Percentiles rank a stretch among this genome's conserved stretches.
These are phyloP conservation scores for Vanessa tameamea DNA, from an alignment of 1,140 invertebrate genomes.

Conservation along the genomic window DNA sequence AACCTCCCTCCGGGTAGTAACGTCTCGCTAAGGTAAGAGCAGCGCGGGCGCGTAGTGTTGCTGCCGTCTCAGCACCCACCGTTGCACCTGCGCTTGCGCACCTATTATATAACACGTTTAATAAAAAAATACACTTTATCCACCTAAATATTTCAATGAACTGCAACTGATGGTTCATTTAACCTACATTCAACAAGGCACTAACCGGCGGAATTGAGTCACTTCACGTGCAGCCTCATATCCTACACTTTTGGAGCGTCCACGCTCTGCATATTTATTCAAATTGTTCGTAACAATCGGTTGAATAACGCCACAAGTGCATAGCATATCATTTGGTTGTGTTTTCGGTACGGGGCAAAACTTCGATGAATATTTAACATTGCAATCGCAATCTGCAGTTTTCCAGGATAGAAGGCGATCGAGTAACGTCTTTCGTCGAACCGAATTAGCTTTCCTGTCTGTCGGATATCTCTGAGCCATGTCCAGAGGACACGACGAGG, in stretches of 20 bases:
- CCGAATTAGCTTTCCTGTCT: slow-evolving; percentile 48
- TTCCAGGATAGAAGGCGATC: slow-evolving; percentile 72
- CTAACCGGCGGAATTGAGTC: slow-evolving; percentile 76
- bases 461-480: slow-evolving; percentile 48
- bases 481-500: slow-evolving; percentile 59
- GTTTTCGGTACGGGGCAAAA: slow-evolving; percentile 42
- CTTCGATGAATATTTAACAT: slow-evolving; percentile 51
- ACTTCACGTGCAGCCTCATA: slow-evolving; percentile 74
- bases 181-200: slow-evolving; percentile 45
- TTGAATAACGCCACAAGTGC: slow-evolving; percentile 62
- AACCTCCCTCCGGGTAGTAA: slow-evolving; percentile 90
- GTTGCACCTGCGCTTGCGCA: slow-evolving; percentile 73
- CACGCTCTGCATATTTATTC: slow-evolving; percentile 60
- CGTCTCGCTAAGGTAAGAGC: slow-evolving; percentile 81
- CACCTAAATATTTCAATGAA: neutral
- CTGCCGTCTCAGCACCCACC: slow-evolving; percentile 71
- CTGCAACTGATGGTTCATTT: slow-evolving; percentile 2
- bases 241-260: slow-evolving; percentile 74
- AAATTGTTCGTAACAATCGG: slow-evolving; percentile 46
- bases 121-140: slow-evolving; percentile 23
- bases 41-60: slow-evolving; percentile 71
- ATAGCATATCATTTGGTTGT: slow-evolving; percentile 54
- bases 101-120: slow-evolving; percentile 62
- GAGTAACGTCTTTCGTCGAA: slow-evolving; percentile 60
- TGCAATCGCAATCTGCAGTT: slow-evolving; percentile 66